phyloP scores from a whole-genome alignment of 2,888 invertebrate genomes.

The Spisula subtruncata region DNA sequence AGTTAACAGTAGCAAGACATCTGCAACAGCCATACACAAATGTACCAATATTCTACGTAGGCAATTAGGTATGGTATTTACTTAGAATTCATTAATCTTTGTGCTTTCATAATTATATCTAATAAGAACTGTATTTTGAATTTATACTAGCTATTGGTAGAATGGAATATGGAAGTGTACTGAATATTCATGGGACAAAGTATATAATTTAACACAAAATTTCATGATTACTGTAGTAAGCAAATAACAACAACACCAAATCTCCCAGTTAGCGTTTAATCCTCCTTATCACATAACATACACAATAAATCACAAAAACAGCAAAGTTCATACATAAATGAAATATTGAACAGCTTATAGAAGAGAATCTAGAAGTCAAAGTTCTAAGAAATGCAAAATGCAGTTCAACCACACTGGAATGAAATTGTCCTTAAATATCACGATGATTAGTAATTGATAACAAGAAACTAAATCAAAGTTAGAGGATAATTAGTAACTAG shows the following conservation, averaged over 20 bases:
- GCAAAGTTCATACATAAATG: slow-evolving; percentile 20
- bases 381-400: neutral
- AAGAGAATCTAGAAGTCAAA: neutral
- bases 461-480: neutral
- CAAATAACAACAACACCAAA: neutral
- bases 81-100: too few relatives aligned
- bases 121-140: too few relatives aligned
- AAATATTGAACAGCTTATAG: neutral
- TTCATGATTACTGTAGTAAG: neutral
- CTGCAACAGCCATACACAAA: too few relatives aligned
- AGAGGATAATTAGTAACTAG: neutral
- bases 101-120: too few relatives aligned
- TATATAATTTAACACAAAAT: too few relatives aligned
- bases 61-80: too few relatives aligned
- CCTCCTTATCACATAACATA: slow-evolving; percentile 12
- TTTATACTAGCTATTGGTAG: too few relatives aligned
- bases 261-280: neutral
- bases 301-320: slow-evolving; percentile 22
- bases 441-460: neutral
- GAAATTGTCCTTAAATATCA: neutral
- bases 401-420: slow-evolving; percentile 14
- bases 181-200: too few relatives aligned
- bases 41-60: too few relatives aligned
- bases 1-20: too few relatives aligned
- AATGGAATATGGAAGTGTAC: too few relatives aligned